phyloP scores from a whole-genome alignment of 2,113 vertebrate species.

The Daubentonia madagascariensis region DNA sequence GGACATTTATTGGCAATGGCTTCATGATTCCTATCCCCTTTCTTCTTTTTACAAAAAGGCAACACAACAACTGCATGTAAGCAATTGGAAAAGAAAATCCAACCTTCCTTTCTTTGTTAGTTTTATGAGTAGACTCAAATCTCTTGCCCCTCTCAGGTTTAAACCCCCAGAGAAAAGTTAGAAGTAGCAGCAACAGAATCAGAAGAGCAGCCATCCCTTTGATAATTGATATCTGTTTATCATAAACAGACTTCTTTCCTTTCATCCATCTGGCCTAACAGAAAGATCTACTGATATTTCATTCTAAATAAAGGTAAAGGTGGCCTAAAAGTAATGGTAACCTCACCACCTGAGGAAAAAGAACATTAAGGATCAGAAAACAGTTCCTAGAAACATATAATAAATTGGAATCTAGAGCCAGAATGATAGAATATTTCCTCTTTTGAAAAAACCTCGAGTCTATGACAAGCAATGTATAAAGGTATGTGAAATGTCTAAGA shows the following conservation, averaged over 20 bases:
- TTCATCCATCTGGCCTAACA: background rate
- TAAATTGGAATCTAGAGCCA: background rate
- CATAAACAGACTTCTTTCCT: background rate
- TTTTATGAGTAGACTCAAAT: background rate
- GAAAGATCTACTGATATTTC: slow-evolving; percentile 10
- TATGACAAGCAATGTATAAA: background rate
- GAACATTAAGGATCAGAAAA: background rate
- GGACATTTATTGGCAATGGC: background rate
- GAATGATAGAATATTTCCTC: background rate
- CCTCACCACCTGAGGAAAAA: background rate
- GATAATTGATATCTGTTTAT: background rate
- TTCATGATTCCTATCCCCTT: background rate
- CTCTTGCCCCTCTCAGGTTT: background rate
- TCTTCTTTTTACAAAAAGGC: background rate
- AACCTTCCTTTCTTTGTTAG: background rate
- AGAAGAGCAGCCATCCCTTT: background rate
- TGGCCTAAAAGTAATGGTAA: background rate
- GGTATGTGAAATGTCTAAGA: background rate
- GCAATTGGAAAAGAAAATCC: background rate
- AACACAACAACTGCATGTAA: background rate
- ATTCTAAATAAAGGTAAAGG: slow-evolving; percentile 12
- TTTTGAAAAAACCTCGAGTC: background rate
- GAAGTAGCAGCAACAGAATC: background rate
- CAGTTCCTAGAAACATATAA: background rate
- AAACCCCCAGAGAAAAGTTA: slow-evolving; percentile 32